These are phyloP conservation scores for Rhegmatorhina hoffmannsi DNA, from an alignment of 2,113 vertebrate genomes.

Conservation along the genomic window DNA sequence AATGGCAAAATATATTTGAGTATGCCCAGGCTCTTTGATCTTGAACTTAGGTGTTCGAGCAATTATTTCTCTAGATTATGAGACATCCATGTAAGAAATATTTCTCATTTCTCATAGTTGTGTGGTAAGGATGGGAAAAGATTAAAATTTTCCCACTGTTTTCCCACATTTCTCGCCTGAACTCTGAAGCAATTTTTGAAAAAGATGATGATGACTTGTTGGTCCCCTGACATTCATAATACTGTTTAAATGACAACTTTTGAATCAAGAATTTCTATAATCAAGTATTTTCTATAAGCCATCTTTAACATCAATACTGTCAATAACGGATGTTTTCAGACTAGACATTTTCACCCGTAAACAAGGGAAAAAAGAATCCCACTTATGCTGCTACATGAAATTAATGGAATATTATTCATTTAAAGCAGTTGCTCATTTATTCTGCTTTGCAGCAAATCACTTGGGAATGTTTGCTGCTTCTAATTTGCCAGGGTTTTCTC, in stretches of 20 bases:
- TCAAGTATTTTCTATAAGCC: neutral
- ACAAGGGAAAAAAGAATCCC: neutral
- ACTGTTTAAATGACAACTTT: neutral
- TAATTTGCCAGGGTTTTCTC: constrained; percentile 37
- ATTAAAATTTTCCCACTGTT: neutral
- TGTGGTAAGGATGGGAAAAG: neutral
- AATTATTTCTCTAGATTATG: neutral
- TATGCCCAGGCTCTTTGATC: neutral
- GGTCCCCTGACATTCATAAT: neutral
- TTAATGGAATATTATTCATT: constrained; percentile 23
- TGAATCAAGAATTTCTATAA: neutral
- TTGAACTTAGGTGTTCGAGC: neutral
- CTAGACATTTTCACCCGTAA: neutral
- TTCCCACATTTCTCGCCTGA: neutral
- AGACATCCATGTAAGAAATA: neutral
- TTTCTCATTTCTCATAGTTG: neutral
- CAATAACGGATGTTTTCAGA: neutral
- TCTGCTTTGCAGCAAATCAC: constrained; percentile 16
- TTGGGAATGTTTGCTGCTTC: constrained; percentile 38
- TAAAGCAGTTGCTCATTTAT: constrained; percentile 35
- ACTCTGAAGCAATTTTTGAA: neutral
- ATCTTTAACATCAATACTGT: neutral
- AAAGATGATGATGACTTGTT: neutral
- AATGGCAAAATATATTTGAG: neutral
- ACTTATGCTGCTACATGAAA: neutral